Evolutionary conservation across 2,113 vertebrate genomes (phyloP).

Genomic region (Cochlearius cochlearius): DNA sequence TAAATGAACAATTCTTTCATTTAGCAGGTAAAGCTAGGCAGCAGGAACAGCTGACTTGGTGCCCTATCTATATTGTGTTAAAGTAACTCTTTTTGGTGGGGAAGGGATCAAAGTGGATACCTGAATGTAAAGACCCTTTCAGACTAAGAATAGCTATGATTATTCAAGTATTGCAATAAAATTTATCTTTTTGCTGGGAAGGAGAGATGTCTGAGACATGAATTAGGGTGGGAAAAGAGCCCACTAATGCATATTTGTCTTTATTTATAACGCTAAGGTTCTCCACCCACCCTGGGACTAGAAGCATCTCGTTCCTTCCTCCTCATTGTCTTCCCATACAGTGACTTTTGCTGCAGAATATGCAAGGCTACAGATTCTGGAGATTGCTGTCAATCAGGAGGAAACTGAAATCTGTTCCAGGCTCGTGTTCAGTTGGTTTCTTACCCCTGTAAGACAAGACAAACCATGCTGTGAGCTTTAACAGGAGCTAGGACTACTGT

Average conservation of each 20-base stretch:
- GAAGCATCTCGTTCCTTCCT: not conserved
- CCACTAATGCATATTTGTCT: not conserved
- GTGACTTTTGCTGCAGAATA: not conserved
- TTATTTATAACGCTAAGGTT: not conserved
- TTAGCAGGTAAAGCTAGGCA: not conserved
- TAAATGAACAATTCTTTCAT: not conserved
- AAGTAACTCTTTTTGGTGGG: not conserved
- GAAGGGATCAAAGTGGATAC: not conserved
- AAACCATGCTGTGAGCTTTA: not conserved
- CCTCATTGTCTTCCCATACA: not conserved
- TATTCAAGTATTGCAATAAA: not conserved
- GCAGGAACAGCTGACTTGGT: not conserved
- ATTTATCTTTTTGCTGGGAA: not conserved
- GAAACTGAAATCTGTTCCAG: constrained; percentile 84
- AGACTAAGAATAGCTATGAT: not conserved
- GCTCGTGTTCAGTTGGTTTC: constrained; percentile 76
- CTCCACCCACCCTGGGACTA: not conserved
- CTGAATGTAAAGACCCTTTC: not conserved
- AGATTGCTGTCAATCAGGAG: constrained; percentile 61
- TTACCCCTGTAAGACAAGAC: constrained; percentile 71
- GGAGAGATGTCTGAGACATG: not conserved
- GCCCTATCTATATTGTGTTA: not conserved
- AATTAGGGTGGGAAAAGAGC: not conserved
- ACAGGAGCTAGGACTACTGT: not conserved
- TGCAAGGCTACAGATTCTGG: constrained; percentile 10